Evolutionary conservation across 37 sponge, comb jelly and placozoan species (phyloP).

Genomic region (Theonella swinhoei): DNA sequence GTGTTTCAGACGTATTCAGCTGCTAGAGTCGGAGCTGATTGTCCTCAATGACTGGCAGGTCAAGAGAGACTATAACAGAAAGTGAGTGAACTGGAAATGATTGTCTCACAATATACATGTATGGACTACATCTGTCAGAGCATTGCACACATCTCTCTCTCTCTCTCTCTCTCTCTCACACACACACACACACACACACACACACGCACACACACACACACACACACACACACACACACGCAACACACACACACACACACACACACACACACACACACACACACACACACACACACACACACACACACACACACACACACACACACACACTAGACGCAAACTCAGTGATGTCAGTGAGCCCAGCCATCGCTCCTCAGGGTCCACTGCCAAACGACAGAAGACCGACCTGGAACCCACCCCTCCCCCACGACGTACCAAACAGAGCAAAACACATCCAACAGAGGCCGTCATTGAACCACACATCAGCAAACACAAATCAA

Average conservation of each 20-base stretch:
- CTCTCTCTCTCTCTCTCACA: not conserved
- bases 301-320: too few species aligned
- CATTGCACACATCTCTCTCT: not conserved
- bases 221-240: not conserved
- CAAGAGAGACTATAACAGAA: slow-evolving; percentile 53
- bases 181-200: not conserved
- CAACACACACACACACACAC: too few species aligned
- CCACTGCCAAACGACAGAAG: slow-evolving; percentile 20
- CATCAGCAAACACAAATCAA: not conserved
- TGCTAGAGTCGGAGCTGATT: slow-evolving; percentile 60
- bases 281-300: too few species aligned
- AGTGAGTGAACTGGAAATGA: too few species aligned
- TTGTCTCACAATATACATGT: too few species aligned
- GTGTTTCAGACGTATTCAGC: slow-evolving; percentile 53
- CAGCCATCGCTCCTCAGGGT: not conserved
- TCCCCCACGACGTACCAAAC: not conserved
- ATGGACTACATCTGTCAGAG: too few species aligned
- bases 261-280: too few species aligned
- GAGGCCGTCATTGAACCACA: not conserved
- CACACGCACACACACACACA: slow-evolving; percentile 27
- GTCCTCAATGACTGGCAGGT: slow-evolving; percentile 68
- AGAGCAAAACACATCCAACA: not conserved
- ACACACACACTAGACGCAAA: slow-evolving; percentile 42
- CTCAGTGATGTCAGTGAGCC: slow-evolving; percentile 36
- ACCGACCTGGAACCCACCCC: not conserved